These are phyloP conservation scores for Nephrotoma flavescens DNA, from an alignment of 2,888 invertebrate species.

Conservation along the genomic window DNA sequence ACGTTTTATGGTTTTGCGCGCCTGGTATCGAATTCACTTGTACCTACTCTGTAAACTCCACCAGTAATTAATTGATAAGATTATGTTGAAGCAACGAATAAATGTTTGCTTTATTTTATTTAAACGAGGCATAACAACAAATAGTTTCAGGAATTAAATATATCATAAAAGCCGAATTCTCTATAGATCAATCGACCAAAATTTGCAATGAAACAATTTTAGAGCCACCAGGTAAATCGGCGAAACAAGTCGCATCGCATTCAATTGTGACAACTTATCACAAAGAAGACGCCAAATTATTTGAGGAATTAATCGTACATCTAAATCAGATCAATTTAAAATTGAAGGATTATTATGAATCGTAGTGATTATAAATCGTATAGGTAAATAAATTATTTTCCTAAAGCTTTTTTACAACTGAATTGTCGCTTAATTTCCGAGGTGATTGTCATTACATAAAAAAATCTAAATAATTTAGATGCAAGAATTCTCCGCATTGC, in stretches of 20 bases:
- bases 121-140: conserved; percentile 34
- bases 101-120: no score
- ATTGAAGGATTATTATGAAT: neutral
- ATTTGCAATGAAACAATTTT: neutral
- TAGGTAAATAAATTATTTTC: neutral
- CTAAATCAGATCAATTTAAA: neutral
- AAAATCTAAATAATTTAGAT: neutral
- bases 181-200: neutral
- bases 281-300: neutral
- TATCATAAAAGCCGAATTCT: conserved; percentile 29
- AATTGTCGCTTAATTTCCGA: no score
- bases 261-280: neutral
- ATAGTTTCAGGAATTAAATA: conserved; percentile 38
- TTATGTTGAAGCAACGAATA: no score
- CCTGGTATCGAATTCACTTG: no score
- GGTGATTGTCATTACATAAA: no score
- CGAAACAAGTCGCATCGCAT: neutral
- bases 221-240: neutral
- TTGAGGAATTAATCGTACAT: neutral
- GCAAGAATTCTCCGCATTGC: neutral
- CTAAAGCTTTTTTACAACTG: no score
- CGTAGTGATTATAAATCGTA: neutral
- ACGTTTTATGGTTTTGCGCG: no score
- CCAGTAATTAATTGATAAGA: no score
- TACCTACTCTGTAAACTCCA: no score